These are phyloP conservation scores for Odontothrips loti DNA, from an alignment of 2,888 invertebrate genomes.

Conservation along the genomic window DNA sequence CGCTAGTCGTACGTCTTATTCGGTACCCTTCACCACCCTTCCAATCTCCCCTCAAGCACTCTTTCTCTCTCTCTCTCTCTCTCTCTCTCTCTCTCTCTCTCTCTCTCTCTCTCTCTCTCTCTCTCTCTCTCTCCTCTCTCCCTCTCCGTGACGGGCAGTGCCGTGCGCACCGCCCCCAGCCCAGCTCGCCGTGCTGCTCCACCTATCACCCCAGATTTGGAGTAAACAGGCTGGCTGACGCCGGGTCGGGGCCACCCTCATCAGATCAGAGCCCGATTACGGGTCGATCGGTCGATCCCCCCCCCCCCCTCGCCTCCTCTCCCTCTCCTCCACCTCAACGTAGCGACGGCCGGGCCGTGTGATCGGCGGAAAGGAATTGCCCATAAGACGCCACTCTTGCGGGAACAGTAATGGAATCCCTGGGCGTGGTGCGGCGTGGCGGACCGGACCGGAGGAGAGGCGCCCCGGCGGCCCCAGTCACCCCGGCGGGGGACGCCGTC, in stretches of 20 bases:
- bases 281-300: not conserved
- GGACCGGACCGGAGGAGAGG: not conserved
- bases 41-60: too few species aligned
- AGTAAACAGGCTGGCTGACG: not conserved
- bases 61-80: too few species aligned
- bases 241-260: not conserved
- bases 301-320: slow-evolving; percentile 27
- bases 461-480: not conserved
- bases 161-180: not conserved
- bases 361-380: slow-evolving; percentile 13
- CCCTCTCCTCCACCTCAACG: slow-evolving; percentile 7
- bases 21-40: too few species aligned
- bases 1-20: too few species aligned
- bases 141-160: not conserved
- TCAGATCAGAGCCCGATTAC: slow-evolving; percentile 18
- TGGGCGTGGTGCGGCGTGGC: not conserved
- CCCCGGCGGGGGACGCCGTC: too few species aligned
- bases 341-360: not conserved
- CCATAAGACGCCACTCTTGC: slow-evolving; percentile 8
- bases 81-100: not conserved
- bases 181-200: not conserved
- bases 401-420: slow-evolving; percentile 18
- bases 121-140: too few species aligned
- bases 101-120: slow-evolving; percentile 17
- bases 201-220: slow-evolving; percentile 24